Evolutionary conservation across 2,113 vertebrate species (phyloP).

Genomic region (Patagioenas fasciata): DNA sequence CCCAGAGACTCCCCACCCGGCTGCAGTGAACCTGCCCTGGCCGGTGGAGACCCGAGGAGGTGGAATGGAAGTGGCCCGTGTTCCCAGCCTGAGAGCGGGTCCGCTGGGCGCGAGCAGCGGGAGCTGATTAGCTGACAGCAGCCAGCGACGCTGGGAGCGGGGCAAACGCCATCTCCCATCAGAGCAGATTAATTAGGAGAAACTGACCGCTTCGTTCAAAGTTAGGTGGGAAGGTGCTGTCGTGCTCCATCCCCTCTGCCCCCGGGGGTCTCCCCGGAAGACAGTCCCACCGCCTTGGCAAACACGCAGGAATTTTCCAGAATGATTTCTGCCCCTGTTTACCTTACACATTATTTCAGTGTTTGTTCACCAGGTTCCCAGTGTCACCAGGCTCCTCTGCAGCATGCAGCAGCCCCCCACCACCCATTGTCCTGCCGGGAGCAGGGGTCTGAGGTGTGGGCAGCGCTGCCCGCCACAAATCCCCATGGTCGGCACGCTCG

Average conservation of each 20-base stretch:
- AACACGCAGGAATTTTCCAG: slow-evolving; percentile 61
- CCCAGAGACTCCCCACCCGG: not conserved
- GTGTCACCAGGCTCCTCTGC: not conserved
- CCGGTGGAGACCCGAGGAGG: fast-evolving
- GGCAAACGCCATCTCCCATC: not conserved
- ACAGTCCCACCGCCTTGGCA: slow-evolving; percentile 3
- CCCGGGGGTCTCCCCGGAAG: not conserved
- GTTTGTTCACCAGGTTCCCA: slow-evolving; percentile 37
- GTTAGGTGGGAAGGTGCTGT: not conserved
- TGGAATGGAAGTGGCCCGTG: not conserved
- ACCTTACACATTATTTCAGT: slow-evolving; percentile 43
- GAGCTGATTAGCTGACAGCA: not conserved
- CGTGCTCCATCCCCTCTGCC: not conserved
- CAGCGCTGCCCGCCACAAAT: not conserved
- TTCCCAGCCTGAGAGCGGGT: not conserved
- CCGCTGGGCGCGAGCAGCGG: not conserved
- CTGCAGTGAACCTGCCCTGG: not conserved
- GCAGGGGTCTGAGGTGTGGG: not conserved
- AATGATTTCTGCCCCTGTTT: slow-evolving; percentile 56
- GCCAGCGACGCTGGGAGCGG: not conserved
- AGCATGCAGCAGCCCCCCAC: not conserved
- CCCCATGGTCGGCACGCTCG: not conserved
- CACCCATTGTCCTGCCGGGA: not conserved
- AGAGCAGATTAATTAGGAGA: not conserved
- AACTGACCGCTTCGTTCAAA: not conserved